Percentiles rank a stretch among this genome's conserved stretches.
Evolutionary conservation across 92 coral and sea anemone genomes (phyloP).

Genomic region (Phymanthus crucifer): DNA sequence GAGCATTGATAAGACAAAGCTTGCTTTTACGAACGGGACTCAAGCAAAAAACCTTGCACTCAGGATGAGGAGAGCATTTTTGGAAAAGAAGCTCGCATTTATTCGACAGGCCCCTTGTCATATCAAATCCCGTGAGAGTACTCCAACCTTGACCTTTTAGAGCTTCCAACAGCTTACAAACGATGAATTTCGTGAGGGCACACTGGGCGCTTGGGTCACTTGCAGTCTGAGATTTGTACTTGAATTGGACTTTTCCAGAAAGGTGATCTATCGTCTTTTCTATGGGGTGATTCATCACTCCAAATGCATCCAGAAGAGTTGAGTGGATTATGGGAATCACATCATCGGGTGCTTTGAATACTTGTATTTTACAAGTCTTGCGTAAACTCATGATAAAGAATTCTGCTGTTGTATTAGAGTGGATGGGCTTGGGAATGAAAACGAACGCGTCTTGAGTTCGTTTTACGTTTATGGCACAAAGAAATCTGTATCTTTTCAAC

Average conservation of each 20-base stretch:
- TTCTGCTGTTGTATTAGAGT: background rate
- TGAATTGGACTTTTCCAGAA: constrained; percentile 12
- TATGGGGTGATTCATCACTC: background rate
- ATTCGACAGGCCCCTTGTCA: constrained; percentile 19
- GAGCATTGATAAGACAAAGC: constrained; percentile 23
- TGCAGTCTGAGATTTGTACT: constrained; percentile 1
- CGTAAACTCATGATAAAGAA: constrained; percentile 18
- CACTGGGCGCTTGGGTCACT: background rate
- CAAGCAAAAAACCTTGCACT: constrained; percentile 23
- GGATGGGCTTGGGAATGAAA: background rate
- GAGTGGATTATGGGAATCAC: background rate
- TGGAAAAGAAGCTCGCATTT: constrained; percentile 33
- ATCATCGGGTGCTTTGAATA: constrained; percentile 18
- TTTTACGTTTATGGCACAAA: constrained; percentile 28
- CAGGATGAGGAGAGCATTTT: background rate
- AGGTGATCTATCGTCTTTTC: background rate
- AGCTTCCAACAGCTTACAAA: constrained; percentile 22
- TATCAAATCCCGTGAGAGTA: constrained; percentile 21
- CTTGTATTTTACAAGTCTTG: constrained; percentile 19
- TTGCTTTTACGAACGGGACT: constrained; percentile 9
- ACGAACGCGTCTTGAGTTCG: constrained; percentile 21
- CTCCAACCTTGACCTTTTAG: constrained; percentile 25
- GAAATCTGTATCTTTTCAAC: background rate
- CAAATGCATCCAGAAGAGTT: background rate
- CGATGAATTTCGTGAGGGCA: constrained; percentile 13